Evolutionary conservation across 2,113 vertebrate genomes (phyloP).

Genomic region (Spheniscus mendiculus): DNA sequence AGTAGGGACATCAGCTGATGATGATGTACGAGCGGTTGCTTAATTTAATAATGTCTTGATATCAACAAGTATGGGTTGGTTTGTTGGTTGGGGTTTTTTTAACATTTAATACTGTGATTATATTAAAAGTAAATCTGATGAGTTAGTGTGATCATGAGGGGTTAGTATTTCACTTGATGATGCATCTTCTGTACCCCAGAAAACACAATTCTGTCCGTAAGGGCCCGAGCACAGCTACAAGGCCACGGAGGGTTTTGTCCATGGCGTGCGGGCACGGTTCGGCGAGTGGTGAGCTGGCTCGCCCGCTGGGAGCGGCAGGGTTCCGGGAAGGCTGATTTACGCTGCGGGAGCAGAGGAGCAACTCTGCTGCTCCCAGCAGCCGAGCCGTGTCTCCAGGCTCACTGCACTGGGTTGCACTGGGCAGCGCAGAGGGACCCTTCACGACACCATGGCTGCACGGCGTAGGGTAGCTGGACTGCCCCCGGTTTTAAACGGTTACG

Average conservation of each 20-base stretch:
- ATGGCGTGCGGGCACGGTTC: neutral
- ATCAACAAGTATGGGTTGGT: neutral
- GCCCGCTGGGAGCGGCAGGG: neutral
- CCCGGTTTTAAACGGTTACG: neutral
- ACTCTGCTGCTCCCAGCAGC: neutral
- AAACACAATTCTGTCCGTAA: neutral
- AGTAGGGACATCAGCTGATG: neutral
- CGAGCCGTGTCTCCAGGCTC: accelerated
- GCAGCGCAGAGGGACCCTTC: neutral
- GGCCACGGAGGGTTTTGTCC: neutral
- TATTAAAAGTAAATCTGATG: neutral
- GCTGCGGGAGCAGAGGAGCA: neutral
- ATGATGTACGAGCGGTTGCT: neutral
- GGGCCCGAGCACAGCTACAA: neutral
- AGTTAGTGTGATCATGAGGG: neutral
- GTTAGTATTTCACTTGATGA: neutral
- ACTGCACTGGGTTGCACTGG: neutral
- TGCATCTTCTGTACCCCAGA: neutral
- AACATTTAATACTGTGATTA: neutral
- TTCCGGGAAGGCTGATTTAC: accelerated
- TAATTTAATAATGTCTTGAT: neutral
- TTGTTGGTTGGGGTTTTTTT: neutral
- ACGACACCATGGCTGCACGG: accelerated
- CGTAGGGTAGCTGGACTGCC: neutral
- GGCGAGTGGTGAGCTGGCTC: neutral